These are phyloP conservation scores for Calvadosia cruxmelitensis DNA, from an alignment of 30 jellyfish, hydroid and myxozoan genomes.

Conservation along the genomic window DNA sequence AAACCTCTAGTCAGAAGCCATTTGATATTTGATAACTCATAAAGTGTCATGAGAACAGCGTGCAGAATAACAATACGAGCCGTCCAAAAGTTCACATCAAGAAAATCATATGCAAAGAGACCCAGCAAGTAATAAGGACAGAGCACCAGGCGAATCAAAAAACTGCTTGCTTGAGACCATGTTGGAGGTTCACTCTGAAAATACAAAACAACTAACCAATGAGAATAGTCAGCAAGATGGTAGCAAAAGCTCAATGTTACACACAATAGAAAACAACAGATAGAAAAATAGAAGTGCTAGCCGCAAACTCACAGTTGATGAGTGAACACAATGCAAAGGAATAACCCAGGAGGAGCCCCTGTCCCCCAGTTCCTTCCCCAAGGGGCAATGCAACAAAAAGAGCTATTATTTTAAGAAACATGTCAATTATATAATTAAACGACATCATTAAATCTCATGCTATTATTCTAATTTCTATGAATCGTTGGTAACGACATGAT, in stretches of 20 bases:
- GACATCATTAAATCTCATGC: too few species aligned
- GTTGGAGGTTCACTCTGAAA: slow-evolving; percentile 35
- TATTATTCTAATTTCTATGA: too few species aligned
- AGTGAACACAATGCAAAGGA: too few species aligned
- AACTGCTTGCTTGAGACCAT: slow-evolving; percentile 35
- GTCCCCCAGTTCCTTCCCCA: too few species aligned
- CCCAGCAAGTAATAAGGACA: slow-evolving; percentile 68
- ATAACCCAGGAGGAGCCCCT: too few species aligned
- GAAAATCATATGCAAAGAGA: slow-evolving; percentile 37
- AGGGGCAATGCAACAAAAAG: too few species aligned
- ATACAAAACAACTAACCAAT: background rate
- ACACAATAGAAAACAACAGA: background rate
- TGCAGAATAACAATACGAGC: slow-evolving; percentile 68
- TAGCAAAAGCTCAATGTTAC: background rate
- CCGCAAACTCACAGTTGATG: too few species aligned
- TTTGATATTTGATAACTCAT: slow-evolving; percentile 41
- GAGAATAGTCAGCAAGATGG: background rate
- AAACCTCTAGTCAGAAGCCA: slow-evolving; percentile 30
- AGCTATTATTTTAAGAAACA: too few species aligned
- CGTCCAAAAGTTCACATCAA: slow-evolving; percentile 60
- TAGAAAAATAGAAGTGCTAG: too few species aligned
- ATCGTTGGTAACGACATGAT: too few species aligned
- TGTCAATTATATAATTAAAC: too few species aligned
- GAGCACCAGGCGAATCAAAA: slow-evolving; percentile 23
- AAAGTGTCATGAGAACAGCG: slow-evolving; percentile 51